Evolutionary conservation across 2,113 vertebrate species (phyloP).

Genomic region (Campylomormyrus tamandua): DNA sequence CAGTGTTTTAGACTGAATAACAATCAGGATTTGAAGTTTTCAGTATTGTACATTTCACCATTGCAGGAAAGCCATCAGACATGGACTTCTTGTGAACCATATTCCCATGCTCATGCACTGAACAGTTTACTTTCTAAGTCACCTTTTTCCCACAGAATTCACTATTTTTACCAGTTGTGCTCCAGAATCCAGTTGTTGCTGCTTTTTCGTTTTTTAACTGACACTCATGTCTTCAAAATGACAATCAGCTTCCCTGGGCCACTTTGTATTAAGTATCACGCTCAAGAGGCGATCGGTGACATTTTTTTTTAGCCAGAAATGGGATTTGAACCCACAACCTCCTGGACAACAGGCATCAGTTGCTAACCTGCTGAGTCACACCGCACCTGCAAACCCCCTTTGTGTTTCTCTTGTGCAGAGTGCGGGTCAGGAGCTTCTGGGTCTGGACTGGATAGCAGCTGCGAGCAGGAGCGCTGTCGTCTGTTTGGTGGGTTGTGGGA

Average conservation of each 20-base stretch:
- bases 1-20: constrained; percentile 34
- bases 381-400: constrained; percentile 9
- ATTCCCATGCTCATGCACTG: not conserved
- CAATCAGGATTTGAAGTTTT: constrained; percentile 31
- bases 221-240: not conserved
- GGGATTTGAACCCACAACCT: not conserved
- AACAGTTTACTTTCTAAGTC: not conserved
- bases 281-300: not conserved
- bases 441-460: constrained; percentile 71
- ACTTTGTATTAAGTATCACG: not conserved
- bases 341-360: not conserved
- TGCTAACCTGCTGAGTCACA: not conserved
- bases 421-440: constrained; percentile 86
- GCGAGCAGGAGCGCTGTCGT: constrained; percentile 80
- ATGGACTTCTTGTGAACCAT: not conserved
- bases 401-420: constrained; percentile 50
- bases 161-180: not conserved
- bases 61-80: not conserved
- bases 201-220: not conserved
- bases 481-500: constrained; percentile 83
- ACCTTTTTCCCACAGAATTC: not conserved
- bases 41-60: constrained; percentile 18
- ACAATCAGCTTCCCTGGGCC: not conserved
- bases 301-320: not conserved
- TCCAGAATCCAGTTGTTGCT: not conserved